These are phyloP conservation scores for Panulirus ornatus DNA, from an alignment of 1,140 invertebrate genomes.

Conservation along the genomic window DNA sequence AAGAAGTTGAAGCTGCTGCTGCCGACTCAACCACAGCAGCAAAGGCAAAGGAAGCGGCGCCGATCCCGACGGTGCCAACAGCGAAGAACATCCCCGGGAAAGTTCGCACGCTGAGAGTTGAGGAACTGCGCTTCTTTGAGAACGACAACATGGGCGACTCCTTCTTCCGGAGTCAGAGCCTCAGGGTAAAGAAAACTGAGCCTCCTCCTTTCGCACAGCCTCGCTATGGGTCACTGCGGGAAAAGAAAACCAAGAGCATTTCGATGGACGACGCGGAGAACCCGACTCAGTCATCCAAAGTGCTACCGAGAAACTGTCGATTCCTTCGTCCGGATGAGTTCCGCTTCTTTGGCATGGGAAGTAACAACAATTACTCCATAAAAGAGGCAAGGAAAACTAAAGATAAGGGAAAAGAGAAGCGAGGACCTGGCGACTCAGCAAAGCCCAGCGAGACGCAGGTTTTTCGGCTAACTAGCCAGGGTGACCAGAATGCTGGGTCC, in stretches of 20 bases:
- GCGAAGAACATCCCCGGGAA: slow-evolving; percentile 28
- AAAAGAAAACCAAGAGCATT: not conserved
- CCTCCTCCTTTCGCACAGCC: slow-evolving; percentile 27
- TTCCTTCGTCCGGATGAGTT: slow-evolving; percentile 44
- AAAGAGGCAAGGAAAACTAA: not conserved
- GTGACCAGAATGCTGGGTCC: not conserved
- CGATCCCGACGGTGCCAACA: slow-evolving; percentile 45
- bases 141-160: not conserved
- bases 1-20: not conserved
- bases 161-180: slow-evolving; percentile 46
- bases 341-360: slow-evolving; percentile 33
- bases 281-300: not conserved
- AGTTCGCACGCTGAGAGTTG: slow-evolving; percentile 40
- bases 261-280: not conserved
- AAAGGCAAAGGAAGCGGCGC: not conserved
- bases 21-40: not conserved
- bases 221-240: slow-evolving; percentile 50
- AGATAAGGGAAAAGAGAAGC: not conserved
- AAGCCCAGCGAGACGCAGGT: not conserved
- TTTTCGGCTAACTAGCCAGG: slow-evolving; percentile 57
- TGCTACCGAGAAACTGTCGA: slow-evolving; percentile 47
- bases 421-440: not conserved
- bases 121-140: slow-evolving; percentile 53
- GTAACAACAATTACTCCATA: slow-evolving; percentile 30
- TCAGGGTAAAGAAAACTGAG: slow-evolving; percentile 49